Conservation (phyloP, 1,140 invertebrate species). For the Probaryconus sp. region DNA sequence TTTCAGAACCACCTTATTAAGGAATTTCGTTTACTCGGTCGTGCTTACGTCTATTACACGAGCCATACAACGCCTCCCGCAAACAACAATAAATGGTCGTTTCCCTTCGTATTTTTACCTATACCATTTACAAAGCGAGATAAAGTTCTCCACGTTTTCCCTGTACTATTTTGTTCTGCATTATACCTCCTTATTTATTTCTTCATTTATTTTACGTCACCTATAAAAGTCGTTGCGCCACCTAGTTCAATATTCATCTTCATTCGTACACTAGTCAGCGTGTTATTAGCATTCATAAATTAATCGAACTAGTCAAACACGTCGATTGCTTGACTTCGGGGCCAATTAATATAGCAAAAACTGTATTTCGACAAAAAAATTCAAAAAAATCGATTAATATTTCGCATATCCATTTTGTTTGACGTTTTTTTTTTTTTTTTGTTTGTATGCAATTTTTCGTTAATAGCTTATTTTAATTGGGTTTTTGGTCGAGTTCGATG, state of each 20-base stretch:
- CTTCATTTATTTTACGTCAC: conserved; percentile 7
- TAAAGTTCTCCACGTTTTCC: background rate
- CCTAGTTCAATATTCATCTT: conserved; percentile 11
- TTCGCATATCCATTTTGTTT: no score
- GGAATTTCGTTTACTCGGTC: conserved; percentile 1
- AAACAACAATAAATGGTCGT: background rate
- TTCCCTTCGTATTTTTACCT: conserved; percentile 20
- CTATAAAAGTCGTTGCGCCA: background rate
- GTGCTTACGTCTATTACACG: no score
- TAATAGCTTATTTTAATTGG: no score
- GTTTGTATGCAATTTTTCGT: no score
- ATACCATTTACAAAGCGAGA: conserved; percentile 7
- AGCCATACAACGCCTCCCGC: background rate
- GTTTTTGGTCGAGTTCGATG: no score
- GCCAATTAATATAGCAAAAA: no score
- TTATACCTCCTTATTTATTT: conserved; percentile 17
- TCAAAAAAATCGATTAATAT: no score
- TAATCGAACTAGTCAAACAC: no score
- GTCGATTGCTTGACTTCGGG: no score
- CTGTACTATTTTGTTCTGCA: background rate
- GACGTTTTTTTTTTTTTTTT: no score
- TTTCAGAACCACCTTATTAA: background rate
- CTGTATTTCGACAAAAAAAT: no score
- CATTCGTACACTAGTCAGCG: conserved; percentile 5
- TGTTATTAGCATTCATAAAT: no score